Evolutionary conservation across 2,797 vertebrate species (phyloP), one percentile per base, ranked within the genome.

Genomic region (Sebastes glaucus): DNA sequence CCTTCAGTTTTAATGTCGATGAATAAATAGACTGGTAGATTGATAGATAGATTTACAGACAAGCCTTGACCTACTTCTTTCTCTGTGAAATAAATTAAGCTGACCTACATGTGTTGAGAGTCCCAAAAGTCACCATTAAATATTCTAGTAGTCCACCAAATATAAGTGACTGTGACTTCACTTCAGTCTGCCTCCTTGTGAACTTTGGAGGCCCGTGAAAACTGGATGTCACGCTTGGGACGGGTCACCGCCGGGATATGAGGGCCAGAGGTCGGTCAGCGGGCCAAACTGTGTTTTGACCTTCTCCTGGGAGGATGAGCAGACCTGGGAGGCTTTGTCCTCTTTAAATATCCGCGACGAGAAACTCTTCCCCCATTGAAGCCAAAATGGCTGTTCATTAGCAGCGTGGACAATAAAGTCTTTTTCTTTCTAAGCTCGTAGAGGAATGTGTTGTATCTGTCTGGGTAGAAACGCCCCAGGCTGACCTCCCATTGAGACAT

Each of bases 381-480:
- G 71, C 64, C 28, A 33, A 64, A 57, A 60, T 62, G 57, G 66
- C 56, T 8, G 69, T 53, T 79, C 42, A 52, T 69, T 8, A 35
- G n/a, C 66, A 28, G 57, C 42, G 2, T 0, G 61, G 77, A 93
- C 90, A 93, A 90, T 83, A 25, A 77, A 66, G 78, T 52, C 81
- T 89, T 82, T 86, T 66, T 88, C 27, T 82, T 56, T 18, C 59
- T 32, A 53, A 2, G 72, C 74, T 23, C 38, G 69, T 69, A 16
- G 82, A 87, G 73, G 90, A 91, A 86, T 83, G 84, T 59, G 73
- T 87, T 52, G 86, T 77, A 80, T 92, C 80, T 87, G 90, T 92
- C 89, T 90, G 88, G 28, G 64, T 33, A 35, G 65, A 69, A 74
- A 77, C 23, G 71, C 89, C 86, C 55, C 71, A 16, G 86, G 67